Evolutionary conservation across 2,113 vertebrate genomes (phyloP).

Genomic region (Ageneiosus marmoratus): DNA sequence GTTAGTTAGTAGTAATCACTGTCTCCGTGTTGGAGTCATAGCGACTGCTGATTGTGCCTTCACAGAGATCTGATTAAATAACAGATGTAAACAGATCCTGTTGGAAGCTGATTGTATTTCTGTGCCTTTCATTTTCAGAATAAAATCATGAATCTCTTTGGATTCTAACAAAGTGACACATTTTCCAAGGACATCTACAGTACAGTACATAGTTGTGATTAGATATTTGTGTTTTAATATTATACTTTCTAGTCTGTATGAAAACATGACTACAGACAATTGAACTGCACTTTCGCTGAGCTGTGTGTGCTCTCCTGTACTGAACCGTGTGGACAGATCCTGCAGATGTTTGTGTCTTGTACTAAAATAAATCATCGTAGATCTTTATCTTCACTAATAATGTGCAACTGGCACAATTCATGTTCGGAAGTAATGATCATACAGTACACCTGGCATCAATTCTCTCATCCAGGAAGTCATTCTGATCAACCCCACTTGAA

Average conservation of each 20-base stretch:
- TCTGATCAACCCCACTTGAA: neutral
- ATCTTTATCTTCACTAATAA: neutral
- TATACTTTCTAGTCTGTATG: neutral
- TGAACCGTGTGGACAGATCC: neutral
- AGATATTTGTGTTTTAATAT: neutral
- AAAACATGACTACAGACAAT: too few species aligned
- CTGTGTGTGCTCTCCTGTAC: neutral
- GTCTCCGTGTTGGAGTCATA: neutral
- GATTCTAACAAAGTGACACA: neutral
- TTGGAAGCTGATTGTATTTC: neutral
- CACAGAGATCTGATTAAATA: neutral
- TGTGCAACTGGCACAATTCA: neutral
- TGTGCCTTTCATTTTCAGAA: neutral
- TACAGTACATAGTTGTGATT: neutral
- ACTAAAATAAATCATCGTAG: neutral
- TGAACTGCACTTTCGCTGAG: neutral
- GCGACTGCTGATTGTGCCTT: neutral
- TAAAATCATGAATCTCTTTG: neutral
- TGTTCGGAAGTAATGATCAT: neutral
- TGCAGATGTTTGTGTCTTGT: neutral
- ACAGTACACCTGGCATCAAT: neutral
- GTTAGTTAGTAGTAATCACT: neutral
- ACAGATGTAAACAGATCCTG: neutral
- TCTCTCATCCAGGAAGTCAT: neutral
- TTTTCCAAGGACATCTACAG: neutral